Evolutionary conservation across 1,140 invertebrate genomes (phyloP).

Genomic region (Neotoxoptera formosana): DNA sequence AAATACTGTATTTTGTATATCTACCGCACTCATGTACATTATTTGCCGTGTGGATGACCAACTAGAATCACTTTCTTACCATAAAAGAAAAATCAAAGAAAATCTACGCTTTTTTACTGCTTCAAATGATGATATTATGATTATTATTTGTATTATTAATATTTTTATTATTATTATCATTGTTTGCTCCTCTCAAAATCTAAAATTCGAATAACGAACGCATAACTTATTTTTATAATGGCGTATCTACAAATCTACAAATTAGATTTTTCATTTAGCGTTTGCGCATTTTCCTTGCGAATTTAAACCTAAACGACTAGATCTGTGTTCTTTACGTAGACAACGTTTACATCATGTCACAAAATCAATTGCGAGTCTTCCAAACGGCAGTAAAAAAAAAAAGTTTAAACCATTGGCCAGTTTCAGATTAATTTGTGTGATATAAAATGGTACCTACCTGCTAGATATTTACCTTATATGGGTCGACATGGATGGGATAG

Average conservation of each 20-base stretch:
- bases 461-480: not conserved
- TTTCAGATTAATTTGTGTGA: not conserved
- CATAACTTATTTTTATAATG: not conserved
- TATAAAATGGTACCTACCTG: not conserved
- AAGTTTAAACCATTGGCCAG: slow-evolving; percentile 8
- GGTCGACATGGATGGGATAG: not conserved
- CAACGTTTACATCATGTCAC: not conserved
- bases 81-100: too few species aligned
- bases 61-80: too few species aligned
- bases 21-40: too few species aligned
- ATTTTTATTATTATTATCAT: too few species aligned
- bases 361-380: not conserved
- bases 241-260: not conserved
- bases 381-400: not conserved
- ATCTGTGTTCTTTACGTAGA: not conserved
- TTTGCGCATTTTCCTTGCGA: not conserved
- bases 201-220: not conserved
- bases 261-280: not conserved
- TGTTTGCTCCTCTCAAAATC: too few species aligned
- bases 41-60: too few species aligned
- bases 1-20: too few species aligned
- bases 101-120: too few species aligned
- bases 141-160: too few species aligned
- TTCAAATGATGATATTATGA: too few species aligned
- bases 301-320: not conserved